Evolutionary conservation across 2,888 invertebrate genomes (phyloP).

Genomic region (Phyllotreta striolata): DNA sequence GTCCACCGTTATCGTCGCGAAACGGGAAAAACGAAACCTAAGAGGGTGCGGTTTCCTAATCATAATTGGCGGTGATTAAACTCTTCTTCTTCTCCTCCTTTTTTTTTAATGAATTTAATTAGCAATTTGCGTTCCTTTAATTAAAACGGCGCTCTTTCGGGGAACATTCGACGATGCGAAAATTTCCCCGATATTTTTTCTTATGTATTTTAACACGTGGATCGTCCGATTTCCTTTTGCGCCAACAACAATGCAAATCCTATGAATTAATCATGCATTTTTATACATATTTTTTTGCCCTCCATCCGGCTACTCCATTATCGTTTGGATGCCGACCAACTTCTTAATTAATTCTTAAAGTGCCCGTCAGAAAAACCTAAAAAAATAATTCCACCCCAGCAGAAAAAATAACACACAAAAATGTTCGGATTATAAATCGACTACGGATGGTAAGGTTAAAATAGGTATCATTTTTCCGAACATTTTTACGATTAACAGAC

Average conservation of each 20-base stretch:
- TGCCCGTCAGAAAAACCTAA: conserved; percentile 29
- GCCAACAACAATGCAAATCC: conserved; percentile 17
- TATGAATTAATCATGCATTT: conserved; percentile 23
- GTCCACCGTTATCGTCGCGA: conserved; percentile 43
- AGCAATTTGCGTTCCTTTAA: conserved; percentile 28
- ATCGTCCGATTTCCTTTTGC: too few species aligned
- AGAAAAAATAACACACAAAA: conserved; percentile 15
- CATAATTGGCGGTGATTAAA: conserved; percentile 40
- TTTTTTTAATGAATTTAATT: conserved; percentile 35
- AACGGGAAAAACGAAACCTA: conserved; percentile 38
- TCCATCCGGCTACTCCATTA: conserved; percentile 36
- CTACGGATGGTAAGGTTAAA: conserved; percentile 39
- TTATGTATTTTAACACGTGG: not conserved
- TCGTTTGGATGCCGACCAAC: conserved; percentile 42
- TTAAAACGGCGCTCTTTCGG: not conserved
- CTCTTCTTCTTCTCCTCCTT: conserved; percentile 11
- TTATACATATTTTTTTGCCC: conserved; percentile 18
- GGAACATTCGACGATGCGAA: not conserved
- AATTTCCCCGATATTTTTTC: not conserved
- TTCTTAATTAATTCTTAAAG: conserved; percentile 42
- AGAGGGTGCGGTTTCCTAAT: conserved; percentile 35
- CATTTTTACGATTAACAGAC: conserved; percentile 41
- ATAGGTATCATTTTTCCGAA: conserved; percentile 44
- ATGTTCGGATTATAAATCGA: conserved; percentile 39
- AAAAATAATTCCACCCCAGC: too few species aligned